Conservation (phyloP, 37 sponge, comb jelly and placozoan species). For the Chondrilla cf. caribensis region DNA sequence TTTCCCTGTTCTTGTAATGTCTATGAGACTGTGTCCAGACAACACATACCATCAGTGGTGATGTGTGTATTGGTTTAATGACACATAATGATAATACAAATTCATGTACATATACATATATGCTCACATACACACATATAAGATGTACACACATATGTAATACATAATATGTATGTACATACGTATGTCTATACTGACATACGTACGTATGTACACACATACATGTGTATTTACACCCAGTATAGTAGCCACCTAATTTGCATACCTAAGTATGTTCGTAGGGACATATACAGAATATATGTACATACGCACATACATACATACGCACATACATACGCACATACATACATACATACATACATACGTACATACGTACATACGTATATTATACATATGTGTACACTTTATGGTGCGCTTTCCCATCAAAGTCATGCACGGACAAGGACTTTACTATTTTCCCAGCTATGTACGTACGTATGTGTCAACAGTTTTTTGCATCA, state of each 20-base stretch:
- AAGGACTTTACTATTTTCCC: too few relatives aligned
- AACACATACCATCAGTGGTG: background rate
- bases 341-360: background rate
- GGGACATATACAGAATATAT: background rate
- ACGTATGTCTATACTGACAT: background rate
- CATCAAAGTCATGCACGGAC: too few relatives aligned
- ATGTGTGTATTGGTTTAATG: too few relatives aligned
- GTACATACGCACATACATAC: slow-evolving; percentile 11
- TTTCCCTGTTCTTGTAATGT: slow-evolving; percentile 39
- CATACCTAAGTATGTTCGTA: too few relatives aligned
- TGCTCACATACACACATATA: background rate
- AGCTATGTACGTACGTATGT: too few relatives aligned
- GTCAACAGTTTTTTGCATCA: too few relatives aligned
- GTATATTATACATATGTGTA: too few relatives aligned
- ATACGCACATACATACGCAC: slow-evolving; percentile 24
- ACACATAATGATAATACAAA: too few relatives aligned
- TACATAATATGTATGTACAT: background rate
- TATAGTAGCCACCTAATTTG: too few relatives aligned
- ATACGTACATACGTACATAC: slow-evolving; percentile 1
- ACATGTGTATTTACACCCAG: background rate
- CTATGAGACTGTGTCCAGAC: background rate
- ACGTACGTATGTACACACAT: slow-evolving; percentile 27
- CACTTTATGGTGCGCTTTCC: too few relatives aligned
- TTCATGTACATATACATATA: too few relatives aligned
- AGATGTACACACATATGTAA: background rate